Percentiles rank a stretch among this genome's conserved stretches.
phyloP scores from a whole-genome alignment of 2,113 vertebrate genomes.

The Heterotis niloticus region DNA sequence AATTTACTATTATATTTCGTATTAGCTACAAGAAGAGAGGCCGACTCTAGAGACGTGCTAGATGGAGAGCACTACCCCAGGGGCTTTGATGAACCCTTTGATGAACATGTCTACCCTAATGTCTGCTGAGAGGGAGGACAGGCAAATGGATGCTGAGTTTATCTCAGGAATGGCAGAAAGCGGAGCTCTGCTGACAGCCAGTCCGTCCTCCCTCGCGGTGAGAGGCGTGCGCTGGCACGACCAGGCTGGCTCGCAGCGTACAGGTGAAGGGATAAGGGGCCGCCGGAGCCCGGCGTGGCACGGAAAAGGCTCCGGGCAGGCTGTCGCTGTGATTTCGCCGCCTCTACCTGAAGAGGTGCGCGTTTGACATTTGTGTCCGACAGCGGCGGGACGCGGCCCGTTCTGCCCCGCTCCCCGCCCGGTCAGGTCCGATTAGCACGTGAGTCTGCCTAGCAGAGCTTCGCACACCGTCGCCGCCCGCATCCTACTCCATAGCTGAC shows the following conservation, averaged over 20 bases:
- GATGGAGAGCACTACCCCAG: slow-evolving; percentile 28
- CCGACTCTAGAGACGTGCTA: slow-evolving; percentile 22
- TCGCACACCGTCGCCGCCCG: slow-evolving; percentile 42
- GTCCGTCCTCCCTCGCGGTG: slow-evolving; percentile 19
- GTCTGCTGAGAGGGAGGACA: slow-evolving; percentile 42
- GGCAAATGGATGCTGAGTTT: slow-evolving; percentile 45
- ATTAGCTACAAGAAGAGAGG: background rate
- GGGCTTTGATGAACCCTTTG: slow-evolving; percentile 36
- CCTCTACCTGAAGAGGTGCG: slow-evolving; percentile 63
- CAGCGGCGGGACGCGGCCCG: slow-evolving; percentile 55
- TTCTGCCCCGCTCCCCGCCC: slow-evolving; percentile 45
- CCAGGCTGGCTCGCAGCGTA: background rate
- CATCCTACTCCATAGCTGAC: slow-evolving; percentile 42
- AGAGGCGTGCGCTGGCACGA: background rate
- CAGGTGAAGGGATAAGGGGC: slow-evolving; percentile 5
- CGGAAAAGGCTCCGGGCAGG: slow-evolving; percentile 48
- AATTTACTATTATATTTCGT: background rate
- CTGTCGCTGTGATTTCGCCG: slow-evolving; percentile 61
- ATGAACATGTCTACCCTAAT: slow-evolving; percentile 55
- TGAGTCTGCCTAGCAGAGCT: slow-evolving; percentile 50
- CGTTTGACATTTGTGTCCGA: slow-evolving; percentile 64
- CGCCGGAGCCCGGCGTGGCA: slow-evolving; percentile 29
- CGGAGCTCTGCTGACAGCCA: slow-evolving; percentile 48
- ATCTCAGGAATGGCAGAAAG: slow-evolving; percentile 50
- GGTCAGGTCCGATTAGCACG: slow-evolving; percentile 52